Evolutionary conservation across 2,113 vertebrate species (phyloP), one percentile per base, ranked within the genome.

Genomic region (Pluvianellus socialis): DNA sequence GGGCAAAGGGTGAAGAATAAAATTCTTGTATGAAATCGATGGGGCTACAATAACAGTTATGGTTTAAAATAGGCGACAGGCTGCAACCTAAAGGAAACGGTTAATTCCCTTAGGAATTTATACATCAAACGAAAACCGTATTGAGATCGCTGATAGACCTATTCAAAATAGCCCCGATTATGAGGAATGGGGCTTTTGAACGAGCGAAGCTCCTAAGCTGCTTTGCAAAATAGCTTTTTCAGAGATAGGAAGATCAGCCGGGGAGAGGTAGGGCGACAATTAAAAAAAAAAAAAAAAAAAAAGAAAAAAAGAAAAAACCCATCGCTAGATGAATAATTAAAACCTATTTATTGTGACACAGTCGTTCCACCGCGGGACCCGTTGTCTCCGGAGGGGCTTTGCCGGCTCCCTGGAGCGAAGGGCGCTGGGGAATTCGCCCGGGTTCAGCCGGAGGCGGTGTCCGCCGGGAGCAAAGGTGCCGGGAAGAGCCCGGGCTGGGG

Each of bases 71-170:
- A 82, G 68, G 47, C n/a, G 85, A 75, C 42, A 40, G 79, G 19
- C 80, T 92, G 52, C 67, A 86, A 86, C 72, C 74, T 92, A 77
- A 89, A 92, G 89, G 82, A 95, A 97, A 95, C 56, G 66, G 75
- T 88, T 95, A 93, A 96, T 82, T 97, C 97, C 94, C 92, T 86
- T 49, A 94, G 94, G 97, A 97, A 96, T 97, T 95, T 79, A 86
- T 85, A 88, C 94, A 95, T 97, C 96, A 97, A 97, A 97, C 87
- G 92, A 96, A 97, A 96, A 93, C 35, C 47, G 11, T 84, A 88
- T 30, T 77, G 91, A 92, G 81, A 86, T 65, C 27, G 28, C 75
- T 42, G 84, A 85, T 83, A 94, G 91, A 94, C 56, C 65, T 44
- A 84, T 95, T 94, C 87, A 95, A 55, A 85, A 87, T 84, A 91